These are phyloP conservation scores for Drosophila acutilabella DNA, from an alignment of 2,888 invertebrate genomes.

Conservation along the genomic window DNA sequence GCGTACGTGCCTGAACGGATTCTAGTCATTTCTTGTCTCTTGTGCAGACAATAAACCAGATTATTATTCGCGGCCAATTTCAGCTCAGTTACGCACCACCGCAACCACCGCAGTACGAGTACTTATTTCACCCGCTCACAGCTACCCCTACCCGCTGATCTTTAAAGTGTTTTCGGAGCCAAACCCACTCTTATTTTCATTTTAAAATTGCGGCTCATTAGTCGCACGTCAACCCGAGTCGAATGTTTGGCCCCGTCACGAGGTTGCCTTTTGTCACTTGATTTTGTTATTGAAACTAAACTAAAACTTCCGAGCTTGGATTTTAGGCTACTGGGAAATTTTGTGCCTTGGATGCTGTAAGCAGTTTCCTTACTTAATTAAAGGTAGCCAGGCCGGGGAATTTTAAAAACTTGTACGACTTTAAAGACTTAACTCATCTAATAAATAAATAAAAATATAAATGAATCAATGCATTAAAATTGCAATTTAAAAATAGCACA, in stretches of 20 bases:
- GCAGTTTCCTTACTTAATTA: neutral
- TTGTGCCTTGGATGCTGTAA: neutral
- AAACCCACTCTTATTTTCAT: constrained; percentile 77
- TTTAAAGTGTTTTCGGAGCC: constrained; percentile 7
- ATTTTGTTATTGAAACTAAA: constrained; percentile 14
- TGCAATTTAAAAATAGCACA: too few species aligned
- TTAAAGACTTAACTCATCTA: too few species aligned
- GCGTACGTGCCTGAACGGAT: constrained; percentile 72
- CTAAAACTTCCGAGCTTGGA: constrained; percentile 3
- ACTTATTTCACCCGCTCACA: constrained; percentile 52
- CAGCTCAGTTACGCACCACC: constrained; percentile 37
- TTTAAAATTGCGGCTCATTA: constrained; percentile 62
- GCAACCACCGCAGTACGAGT: constrained; percentile 27
- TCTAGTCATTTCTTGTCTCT: constrained; percentile 43
- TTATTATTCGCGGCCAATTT: constrained; percentile 74
- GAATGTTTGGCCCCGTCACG: constrained; percentile 15
- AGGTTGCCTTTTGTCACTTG: constrained; percentile 34
- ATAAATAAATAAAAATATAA: too few species aligned
- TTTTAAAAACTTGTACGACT: too few species aligned
- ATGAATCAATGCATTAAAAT: too few species aligned
- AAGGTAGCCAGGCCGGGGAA: too few species aligned
- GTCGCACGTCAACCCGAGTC: constrained; percentile 49
- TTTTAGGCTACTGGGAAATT: constrained; percentile 2
- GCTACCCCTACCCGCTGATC: constrained; percentile 1
- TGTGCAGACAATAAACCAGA: constrained; percentile 64